Base-by-base conservation (phyloP, 2,888 invertebrate species). In the Sclerodermus sp. region DNA sequence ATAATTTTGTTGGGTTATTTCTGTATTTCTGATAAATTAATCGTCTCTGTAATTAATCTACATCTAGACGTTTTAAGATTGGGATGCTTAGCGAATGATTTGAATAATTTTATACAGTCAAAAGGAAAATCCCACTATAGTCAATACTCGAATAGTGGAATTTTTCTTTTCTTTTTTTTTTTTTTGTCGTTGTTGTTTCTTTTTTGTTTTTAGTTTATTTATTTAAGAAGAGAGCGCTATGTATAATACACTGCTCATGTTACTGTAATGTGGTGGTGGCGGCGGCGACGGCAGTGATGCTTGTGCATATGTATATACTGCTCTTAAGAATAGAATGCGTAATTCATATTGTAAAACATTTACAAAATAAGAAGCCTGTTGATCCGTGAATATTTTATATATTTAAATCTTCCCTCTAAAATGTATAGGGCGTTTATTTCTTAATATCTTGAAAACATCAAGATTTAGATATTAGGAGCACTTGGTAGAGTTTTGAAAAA, bases 301-400 rank as follows among this genome's bases (percentile, higher is more conserved):
- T 58, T 58, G 58, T 47, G 45, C 55, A 55, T 57, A 58, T 57
- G 64, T 66, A 66, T 57, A 63, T 62, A 66, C 43, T 54, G 47
- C 61, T 65, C 49, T 41, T 50, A 45, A 44, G 49, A 42, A 46
- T 36, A 47, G 44, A 58, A 55, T 51, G 41, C 40, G 55, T 51
- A 54, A 57, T 53, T 60, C 52, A 50, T 55, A 55, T 58, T 57
- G 45, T 53, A 54, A 60, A 62, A 55, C 48, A 57, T 58, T 43
- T 51, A 50, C 49, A 51, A 47, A 57, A 53, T 49, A 37, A 49
- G 53, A 50, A 23, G 8, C 23, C 8, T 58, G 58, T 57, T 57
- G 54, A 53, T 58, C 61, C 61, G 56, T 55, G 58, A 61, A 55
- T 58, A 58, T 55, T 60, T 62, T 58, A 60, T 54, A 55, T 14